Conservation (phyloP, 2,888 invertebrate genomes). For the Rapana venosa region DNA sequence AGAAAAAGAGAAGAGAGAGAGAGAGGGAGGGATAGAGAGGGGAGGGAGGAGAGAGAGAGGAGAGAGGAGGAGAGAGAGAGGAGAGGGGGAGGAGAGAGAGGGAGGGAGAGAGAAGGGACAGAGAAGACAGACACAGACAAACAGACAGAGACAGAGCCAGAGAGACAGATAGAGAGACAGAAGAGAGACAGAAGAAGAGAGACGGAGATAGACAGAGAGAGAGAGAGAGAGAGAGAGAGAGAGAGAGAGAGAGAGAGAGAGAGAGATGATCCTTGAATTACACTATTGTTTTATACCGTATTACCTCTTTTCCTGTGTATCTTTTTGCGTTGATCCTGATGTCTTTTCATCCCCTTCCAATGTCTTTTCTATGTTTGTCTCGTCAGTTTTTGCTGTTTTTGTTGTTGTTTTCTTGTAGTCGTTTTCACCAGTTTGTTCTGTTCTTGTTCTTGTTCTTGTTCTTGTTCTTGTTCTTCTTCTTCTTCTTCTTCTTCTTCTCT, state of each 20-base stretch:
- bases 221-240: not conserved
- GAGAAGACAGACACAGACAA: not conserved
- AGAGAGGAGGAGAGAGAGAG: not conserved
- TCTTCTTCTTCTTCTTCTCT: not conserved
- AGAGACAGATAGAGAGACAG: not conserved
- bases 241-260: not conserved
- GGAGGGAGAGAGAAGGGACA: not conserved
- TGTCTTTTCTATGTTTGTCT: not conserved
- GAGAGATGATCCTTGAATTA: too few relatives aligned
- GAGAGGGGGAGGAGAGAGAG: not conserved
- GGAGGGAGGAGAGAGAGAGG: not conserved
- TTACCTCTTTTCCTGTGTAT: too few relatives aligned
- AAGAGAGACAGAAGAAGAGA: too few relatives aligned
- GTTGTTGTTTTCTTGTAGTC: not conserved
- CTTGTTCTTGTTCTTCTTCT: not conserved
- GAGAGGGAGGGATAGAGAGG: too few relatives aligned
- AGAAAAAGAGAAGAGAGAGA: too few relatives aligned
- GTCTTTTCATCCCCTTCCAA: not conserved
- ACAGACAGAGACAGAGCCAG: not conserved
- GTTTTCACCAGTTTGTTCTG: not conserved
- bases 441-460: not conserved
- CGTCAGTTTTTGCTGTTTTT: not conserved
- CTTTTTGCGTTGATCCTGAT: not conserved
- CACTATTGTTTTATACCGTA: too few relatives aligned
- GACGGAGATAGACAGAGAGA: not conserved